Evolutionary conservation across 2,797 vertebrate species (phyloP).

Genomic region (Falco concolor): DNA sequence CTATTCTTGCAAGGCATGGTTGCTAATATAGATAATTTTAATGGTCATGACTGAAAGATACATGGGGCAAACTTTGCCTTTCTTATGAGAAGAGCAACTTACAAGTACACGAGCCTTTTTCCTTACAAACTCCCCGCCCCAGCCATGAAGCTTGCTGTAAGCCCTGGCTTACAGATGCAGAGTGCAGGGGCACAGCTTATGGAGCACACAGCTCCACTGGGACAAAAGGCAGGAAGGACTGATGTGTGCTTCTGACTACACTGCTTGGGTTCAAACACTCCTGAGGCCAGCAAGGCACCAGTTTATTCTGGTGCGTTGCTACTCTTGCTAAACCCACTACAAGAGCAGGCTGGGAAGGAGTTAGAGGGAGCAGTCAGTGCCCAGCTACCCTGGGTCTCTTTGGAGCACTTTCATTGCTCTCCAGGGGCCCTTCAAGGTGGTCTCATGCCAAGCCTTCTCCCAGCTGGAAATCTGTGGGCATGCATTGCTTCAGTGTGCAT

Average conservation of each 20-base stretch:
- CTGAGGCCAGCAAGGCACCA: not conserved
- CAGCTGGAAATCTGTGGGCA: not conserved
- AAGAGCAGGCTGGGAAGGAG: not conserved
- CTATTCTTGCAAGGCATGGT: conserved; percentile 57
- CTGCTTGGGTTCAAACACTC: not conserved
- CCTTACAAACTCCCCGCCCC: not conserved
- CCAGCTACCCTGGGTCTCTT: not conserved
- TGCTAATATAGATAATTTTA: conserved; percentile 38
- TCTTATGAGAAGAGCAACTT: not conserved
- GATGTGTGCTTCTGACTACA: not conserved
- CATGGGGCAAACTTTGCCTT: conserved; percentile 19
- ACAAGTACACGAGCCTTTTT: not conserved
- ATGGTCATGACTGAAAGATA: conserved; percentile 1
- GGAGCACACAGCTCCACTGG: not conserved
- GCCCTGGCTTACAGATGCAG: not conserved
- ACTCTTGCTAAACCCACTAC: not conserved
- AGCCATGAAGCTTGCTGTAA: not conserved
- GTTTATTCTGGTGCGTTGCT: not conserved
- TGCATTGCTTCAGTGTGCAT: not conserved
- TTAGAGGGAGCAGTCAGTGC: not conserved
- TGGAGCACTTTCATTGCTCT: not conserved
- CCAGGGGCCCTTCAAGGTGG: not conserved
- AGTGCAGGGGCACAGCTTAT: not conserved
- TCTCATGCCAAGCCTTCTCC: not conserved
- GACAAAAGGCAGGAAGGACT: not conserved